These are phyloP conservation scores for Clarias fuscus DNA, from an alignment of 2,797 vertebrate species.

Conservation along the genomic window DNA sequence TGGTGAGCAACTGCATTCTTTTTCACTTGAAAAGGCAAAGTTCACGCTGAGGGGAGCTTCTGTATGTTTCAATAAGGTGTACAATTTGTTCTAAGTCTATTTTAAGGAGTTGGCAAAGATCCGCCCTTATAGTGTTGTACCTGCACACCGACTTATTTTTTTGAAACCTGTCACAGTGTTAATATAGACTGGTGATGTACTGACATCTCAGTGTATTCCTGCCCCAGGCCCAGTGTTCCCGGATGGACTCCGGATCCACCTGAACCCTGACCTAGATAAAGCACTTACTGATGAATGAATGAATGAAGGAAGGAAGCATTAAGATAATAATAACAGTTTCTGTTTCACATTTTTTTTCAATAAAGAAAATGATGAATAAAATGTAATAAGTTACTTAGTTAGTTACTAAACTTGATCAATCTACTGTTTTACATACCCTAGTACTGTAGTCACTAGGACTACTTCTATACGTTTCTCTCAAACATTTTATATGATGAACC, in stretches of 20 bases:
- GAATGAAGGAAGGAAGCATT: neutral
- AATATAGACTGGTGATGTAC: conserved; percentile 12
- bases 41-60: conserved; percentile 30
- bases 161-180: neutral
- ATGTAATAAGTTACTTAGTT: no score
- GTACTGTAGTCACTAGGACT: neutral
- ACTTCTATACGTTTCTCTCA: neutral
- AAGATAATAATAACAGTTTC: neutral
- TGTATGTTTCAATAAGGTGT: conserved; percentile 15
- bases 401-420: neutral
- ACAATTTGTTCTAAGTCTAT: conserved; percentile 16
- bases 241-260: conserved; percentile 8
- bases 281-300: neutral
- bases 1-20: conserved; percentile 29
- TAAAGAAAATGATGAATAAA: neutral
- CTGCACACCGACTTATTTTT: neutral
- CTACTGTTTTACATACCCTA: neutral
- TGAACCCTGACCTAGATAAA: conserved; percentile 19
- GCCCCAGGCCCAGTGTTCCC: conserved; percentile 21
- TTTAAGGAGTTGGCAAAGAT: conserved; percentile 21
- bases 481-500: neutral
- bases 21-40: conserved; percentile 31
- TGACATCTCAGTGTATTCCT: conserved; percentile 15
- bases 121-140: neutral
- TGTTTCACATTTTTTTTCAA: neutral